These are phyloP conservation scores for Drosophila maculinotata DNA, from an alignment of 2,888 invertebrate genomes.

Conservation along the genomic window DNA sequence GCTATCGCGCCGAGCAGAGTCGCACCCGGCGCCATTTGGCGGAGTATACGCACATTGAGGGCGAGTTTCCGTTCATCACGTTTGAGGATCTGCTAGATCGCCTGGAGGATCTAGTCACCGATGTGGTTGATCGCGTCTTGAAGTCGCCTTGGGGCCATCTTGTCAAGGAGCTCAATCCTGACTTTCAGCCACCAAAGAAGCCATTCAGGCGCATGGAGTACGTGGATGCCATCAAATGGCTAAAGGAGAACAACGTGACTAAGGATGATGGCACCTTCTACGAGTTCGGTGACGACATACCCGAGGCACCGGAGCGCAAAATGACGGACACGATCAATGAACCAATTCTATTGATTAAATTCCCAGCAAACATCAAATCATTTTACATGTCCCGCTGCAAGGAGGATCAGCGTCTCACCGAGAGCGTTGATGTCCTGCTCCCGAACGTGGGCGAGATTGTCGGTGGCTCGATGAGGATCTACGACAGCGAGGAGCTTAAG, in stretches of 20 bases:
- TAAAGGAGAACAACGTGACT: conserved; percentile 95
- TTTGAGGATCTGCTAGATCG: conserved; percentile 95
- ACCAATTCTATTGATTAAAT: conserved; percentile 97
- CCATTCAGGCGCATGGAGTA: conserved; percentile 98
- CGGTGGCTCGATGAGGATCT: conserved; percentile 99
- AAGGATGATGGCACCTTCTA: conserved; percentile 99
- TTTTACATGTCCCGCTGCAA: conserved; percentile 98
- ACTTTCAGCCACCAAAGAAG: conserved; percentile 92
- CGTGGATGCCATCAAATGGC: conserved; percentile 95
- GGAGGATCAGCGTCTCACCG: conserved; percentile 94
- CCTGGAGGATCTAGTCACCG: conserved; percentile 96
- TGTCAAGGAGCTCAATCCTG: conserved; percentile 95
- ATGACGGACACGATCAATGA: conserved; percentile 99
- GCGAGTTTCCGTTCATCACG: conserved; percentile 96
- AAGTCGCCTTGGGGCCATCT: conserved; percentile 92
- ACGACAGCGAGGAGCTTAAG: conserved; percentile 90
- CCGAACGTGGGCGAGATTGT: conserved; percentile 99
- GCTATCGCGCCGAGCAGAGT: conserved; percentile 98
- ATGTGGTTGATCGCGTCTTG: conserved; percentile 96
- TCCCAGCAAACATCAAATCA: conserved; percentile 98
- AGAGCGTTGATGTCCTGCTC: conserved; percentile 98
- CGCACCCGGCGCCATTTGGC: conserved; percentile 98
- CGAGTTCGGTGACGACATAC: conserved; percentile 99
- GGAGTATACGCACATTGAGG: conserved; percentile 99
- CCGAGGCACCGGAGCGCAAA: conserved; percentile 99